These are phyloP conservation scores for Chirona hameri DNA, from an alignment of 2,888 invertebrate genomes.

Conservation along the genomic window DNA sequence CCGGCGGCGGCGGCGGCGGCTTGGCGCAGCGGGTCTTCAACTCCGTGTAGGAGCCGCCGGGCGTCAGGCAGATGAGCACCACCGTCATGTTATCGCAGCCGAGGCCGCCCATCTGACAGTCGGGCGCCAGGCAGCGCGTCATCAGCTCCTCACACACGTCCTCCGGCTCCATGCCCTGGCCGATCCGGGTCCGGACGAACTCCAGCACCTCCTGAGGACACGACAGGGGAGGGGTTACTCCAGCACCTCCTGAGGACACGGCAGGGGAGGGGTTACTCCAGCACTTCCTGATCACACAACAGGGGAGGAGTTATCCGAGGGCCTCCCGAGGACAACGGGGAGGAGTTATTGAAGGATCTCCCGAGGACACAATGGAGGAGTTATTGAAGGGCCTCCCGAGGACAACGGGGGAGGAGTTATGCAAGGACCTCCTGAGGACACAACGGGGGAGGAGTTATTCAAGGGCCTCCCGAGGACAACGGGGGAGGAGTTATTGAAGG, in stretches of 20 bases:
- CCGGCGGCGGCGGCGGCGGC: neutral
- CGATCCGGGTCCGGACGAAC: conserved; percentile 79
- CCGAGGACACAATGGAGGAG: neutral
- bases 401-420: neutral
- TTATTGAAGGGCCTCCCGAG: conserved; percentile 61
- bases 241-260: neutral
- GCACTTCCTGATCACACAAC: no score
- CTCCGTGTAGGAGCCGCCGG: conserved; percentile 43
- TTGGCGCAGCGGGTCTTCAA: conserved; percentile 29
- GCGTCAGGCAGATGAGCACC: conserved; percentile 74
- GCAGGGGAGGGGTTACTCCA: neutral
- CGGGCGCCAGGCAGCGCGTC: conserved; percentile 92
- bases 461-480: conserved; percentile 61
- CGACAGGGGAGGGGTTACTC: neutral
- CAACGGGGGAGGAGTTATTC: neutral
- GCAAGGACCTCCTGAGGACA: neutral
- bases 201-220: conserved; percentile 72
- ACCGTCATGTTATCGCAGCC: conserved; percentile 99
- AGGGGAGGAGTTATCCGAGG: conserved; percentile 49
- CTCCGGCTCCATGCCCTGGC: conserved; percentile 80
- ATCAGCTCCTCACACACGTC: conserved; percentile 94
- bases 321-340: conserved; percentile 62
- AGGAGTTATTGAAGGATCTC: neutral
- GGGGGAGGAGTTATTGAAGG: neutral
- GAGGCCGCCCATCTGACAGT: conserved; percentile 92